These are phyloP conservation scores for Etheostoma spectabile DNA, from an alignment of 2,113 vertebrate species.

Conservation along the genomic window DNA sequence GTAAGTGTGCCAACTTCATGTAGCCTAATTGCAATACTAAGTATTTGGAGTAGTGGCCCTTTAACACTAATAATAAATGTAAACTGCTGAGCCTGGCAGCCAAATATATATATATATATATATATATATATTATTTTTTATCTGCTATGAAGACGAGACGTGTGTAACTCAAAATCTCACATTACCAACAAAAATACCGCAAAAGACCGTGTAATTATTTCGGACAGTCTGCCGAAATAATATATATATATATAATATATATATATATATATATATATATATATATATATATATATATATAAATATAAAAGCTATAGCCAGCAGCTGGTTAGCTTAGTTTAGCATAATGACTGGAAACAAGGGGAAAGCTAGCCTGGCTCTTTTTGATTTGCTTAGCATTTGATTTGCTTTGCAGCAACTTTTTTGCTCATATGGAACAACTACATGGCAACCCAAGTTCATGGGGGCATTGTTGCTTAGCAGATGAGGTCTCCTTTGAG, in stretches of 20 bases:
- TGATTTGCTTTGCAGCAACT: not conserved
- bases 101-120: not conserved
- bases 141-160: too few species aligned
- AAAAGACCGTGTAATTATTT: too few species aligned
- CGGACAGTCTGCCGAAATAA: too few species aligned
- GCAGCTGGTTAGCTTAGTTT: not conserved
- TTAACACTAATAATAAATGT: not conserved
- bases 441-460: conserved; percentile 30
- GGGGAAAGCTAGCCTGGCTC: not conserved
- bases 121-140: too few species aligned
- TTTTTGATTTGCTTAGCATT: too few species aligned
- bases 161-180: too few species aligned
- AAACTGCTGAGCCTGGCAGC: not conserved
- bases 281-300: too few species aligned
- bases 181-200: too few species aligned
- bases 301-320: too few species aligned
- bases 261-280: too few species aligned
- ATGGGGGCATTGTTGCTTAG: conserved; percentile 66
- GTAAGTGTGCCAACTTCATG: not conserved
- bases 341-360: not conserved
- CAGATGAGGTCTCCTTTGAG: conserved; percentile 56
- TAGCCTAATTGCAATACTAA: not conserved
- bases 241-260: too few species aligned
- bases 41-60: not conserved
- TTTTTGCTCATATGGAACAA: conserved; percentile 45